Evolutionary conservation across 2,113 vertebrate genomes (phyloP).

Genomic region (Callocephalon fimbriatum): DNA sequence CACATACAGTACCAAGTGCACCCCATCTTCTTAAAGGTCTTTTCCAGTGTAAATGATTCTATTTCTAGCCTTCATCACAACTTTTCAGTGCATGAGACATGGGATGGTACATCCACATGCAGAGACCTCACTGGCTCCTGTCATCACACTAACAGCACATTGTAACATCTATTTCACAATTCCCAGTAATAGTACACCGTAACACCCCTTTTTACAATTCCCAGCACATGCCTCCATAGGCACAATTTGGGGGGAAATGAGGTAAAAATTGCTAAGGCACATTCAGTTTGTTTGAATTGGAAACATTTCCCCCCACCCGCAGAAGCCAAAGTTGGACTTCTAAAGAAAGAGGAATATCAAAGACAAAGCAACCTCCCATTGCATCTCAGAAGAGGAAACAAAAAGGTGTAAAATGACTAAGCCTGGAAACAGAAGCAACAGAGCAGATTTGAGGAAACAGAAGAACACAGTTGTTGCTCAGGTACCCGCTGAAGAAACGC

Average conservation of each 20-base stretch:
- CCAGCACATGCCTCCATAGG: not conserved
- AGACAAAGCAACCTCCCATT: constrained; percentile 10
- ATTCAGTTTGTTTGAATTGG: not conserved
- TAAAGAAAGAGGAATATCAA: not conserved
- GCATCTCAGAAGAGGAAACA: not conserved
- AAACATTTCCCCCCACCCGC: not conserved
- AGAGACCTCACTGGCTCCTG: not conserved
- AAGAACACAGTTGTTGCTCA: not conserved
- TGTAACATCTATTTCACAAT: not conserved
- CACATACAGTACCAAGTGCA: not conserved
- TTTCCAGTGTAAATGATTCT: not conserved
- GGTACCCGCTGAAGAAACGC: not conserved
- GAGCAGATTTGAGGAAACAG: not conserved
- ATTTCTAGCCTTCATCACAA: not conserved
- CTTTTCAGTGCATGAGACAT: rapidly evolving
- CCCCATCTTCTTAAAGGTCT: not conserved
- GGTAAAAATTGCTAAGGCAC: not conserved
- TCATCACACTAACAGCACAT: not conserved
- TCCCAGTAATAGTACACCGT: not conserved
- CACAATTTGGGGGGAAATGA: not conserved
- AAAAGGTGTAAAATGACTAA: constrained; percentile 6
- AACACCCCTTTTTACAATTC: not conserved
- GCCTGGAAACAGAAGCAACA: not conserved
- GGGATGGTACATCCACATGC: not conserved
- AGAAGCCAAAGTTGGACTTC: not conserved